Evolutionary conservation across 2,113 vertebrate genomes (phyloP), one percentile per base, ranked within the genome.

Genomic region (Oncorhynchus gorbuscha): DNA sequence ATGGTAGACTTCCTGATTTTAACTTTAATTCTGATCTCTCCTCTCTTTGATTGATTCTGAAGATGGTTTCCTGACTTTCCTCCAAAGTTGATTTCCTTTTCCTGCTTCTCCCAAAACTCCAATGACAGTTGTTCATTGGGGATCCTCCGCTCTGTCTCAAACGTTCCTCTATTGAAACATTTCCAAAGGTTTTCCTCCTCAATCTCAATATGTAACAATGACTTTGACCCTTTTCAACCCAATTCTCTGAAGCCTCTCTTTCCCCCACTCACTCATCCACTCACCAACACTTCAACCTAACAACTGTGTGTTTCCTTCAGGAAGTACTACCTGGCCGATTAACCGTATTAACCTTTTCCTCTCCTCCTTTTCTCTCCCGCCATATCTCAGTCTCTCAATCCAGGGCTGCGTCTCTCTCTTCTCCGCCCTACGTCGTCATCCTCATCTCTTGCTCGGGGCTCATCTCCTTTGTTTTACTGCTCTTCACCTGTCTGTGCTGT

Each of bases 401-500:
- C 81, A 91, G 94, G 84, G 89, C 93, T 20, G 92, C 90, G 70
- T 92, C 93, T 59, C 93, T 96, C 82, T 93, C 95, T 88, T 94
- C 96, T 83, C 95, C 95, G 55, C 95, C 96, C n/a, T 97, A 97
- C 68, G 94, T 96, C 14, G 93, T 97, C 91, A 95, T 97, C 79
- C 92, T 97, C 92, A 96, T 97, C 90, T 97, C 96, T 80, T 96
- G 96, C 88, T 97, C 95, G 0, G 96, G 96, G 76, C 93, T 97
- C 14, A 91, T 97, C 86, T 96, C 96, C 77, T 96, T 97, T 86
- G 93, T 97, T 84, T 95, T 97, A 76, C 92, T 97, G 80, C 95
- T 97, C 81, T 94, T 97, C 88, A 96, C 96, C 92, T 97, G 96
- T 81, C 93, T 97, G 77, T 97, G 96, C 91, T 97, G 96, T 89